Conservation (phyloP, 2,888 invertebrate genomes). For the Odontocolon sp. region DNA sequence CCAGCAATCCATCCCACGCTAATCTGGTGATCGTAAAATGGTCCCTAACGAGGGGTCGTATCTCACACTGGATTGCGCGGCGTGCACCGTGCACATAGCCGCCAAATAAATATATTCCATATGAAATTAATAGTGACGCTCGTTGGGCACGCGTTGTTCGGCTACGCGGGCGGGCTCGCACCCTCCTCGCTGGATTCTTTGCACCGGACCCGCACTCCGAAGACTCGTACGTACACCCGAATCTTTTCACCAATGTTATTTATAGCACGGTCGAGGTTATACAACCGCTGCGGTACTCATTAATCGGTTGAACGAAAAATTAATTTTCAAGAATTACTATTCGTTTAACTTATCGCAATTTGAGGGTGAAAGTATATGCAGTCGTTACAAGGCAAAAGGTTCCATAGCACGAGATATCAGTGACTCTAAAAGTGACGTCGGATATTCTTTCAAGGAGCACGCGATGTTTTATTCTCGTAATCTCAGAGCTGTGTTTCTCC, state of each 20-base stretch:
- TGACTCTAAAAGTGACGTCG: neutral
- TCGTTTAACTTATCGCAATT: neutral
- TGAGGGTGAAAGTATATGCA: neutral
- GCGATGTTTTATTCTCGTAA: constrained; percentile 48
- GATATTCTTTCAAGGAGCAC: constrained; percentile 34
- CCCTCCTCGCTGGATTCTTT: neutral
- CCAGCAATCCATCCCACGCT: constrained; percentile 56
- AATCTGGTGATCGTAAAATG: constrained; percentile 59
- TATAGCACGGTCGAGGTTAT: neutral
- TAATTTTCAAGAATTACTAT: constrained; percentile 25
- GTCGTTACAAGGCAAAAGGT: too few relatives aligned
- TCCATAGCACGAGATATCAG: neutral
- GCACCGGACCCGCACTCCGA: neutral
- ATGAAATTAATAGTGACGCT: constrained; percentile 45
- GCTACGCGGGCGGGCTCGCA: constrained; percentile 34
- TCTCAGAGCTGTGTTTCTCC: too few relatives aligned
- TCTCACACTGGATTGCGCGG: constrained; percentile 34
- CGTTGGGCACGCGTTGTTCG: constrained; percentile 30
- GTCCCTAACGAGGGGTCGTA: constrained; percentile 54
- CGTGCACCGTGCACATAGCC: neutral
- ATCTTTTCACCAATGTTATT: too few relatives aligned
- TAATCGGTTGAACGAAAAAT: constrained; percentile 11
- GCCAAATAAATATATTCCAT: constrained; percentile 31
- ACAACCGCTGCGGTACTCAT: constrained; percentile 1
- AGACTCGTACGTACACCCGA: neutral